Evolutionary conservation across 1,140 invertebrate species (phyloP).

Genomic region (Paracyclopina nana): DNA sequence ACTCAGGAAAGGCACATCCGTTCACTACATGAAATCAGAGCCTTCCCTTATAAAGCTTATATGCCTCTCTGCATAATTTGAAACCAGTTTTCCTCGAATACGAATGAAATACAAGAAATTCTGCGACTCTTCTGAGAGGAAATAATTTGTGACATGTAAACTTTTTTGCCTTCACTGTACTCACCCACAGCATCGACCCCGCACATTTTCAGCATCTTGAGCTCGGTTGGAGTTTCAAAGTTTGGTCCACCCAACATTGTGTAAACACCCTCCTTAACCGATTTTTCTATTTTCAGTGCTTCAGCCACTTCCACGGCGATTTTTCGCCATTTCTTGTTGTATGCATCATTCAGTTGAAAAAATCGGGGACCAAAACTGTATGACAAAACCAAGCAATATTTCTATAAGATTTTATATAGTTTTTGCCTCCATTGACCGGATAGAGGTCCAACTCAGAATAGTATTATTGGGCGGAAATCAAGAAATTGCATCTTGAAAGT

Average conservation of each 20-base stretch:
- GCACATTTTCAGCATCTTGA: conserved; percentile 55
- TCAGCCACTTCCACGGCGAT: conserved; percentile 46
- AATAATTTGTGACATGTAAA: neutral
- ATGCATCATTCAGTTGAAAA: conserved; percentile 67
- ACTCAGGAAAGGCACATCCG: neutral
- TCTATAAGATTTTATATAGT: no score
- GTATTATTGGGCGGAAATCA: no score
- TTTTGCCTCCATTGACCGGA: no score
- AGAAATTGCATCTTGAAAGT: no score
- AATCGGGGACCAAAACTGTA: conserved; percentile 73
- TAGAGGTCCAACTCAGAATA: no score
- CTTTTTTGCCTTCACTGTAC: conserved; percentile 1
- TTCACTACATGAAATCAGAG: neutral
- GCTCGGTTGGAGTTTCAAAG: conserved; percentile 81
- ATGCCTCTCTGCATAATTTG: neutral
- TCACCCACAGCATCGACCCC: conserved; percentile 72
- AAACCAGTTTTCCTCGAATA: neutral
- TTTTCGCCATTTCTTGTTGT: conserved; percentile 46
- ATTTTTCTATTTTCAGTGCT: conserved; percentile 42
- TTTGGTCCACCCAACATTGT: conserved; percentile 75
- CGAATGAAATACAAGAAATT: neutral
- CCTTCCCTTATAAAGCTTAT: neutral
- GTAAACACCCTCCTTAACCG: conserved; percentile 69
- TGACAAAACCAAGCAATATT: conserved; percentile 16
- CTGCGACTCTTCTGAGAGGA: neutral